phyloP scores from a whole-genome alignment of 2,888 invertebrate species.

The Pheosia tremula region DNA sequence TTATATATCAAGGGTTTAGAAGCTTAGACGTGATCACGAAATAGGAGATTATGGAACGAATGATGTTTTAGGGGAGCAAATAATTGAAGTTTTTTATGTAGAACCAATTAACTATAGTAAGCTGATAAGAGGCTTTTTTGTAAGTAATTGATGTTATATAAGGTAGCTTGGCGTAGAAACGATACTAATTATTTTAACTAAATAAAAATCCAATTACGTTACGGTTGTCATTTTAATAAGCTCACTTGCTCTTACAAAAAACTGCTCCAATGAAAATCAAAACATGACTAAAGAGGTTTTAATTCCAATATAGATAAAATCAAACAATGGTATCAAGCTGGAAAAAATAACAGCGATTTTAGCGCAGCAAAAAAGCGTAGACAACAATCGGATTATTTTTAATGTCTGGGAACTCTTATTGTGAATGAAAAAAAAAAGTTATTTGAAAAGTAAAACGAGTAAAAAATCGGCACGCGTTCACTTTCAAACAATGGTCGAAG shows the following conservation, averaged over 20 bases:
- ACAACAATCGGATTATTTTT: slow-evolving; percentile 44
- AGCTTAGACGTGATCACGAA: slow-evolving; percentile 30
- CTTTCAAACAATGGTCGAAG: slow-evolving; percentile 69
- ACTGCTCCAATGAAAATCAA: slow-evolving; percentile 12
- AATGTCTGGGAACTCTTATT: slow-evolving; percentile 41
- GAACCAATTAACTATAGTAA: background rate
- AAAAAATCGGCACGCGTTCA: slow-evolving; percentile 55
- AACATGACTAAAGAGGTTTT: slow-evolving; percentile 16
- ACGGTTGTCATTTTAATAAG: slow-evolving; percentile 3
- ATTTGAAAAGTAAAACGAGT: slow-evolving; percentile 43
- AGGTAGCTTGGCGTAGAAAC: background rate
- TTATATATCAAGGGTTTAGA: slow-evolving; percentile 47
- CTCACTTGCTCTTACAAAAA: slow-evolving; percentile 14
- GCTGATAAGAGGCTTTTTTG: background rate
- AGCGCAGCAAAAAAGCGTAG: slow-evolving; percentile 28
- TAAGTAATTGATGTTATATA: background rate
- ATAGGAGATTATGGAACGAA: slow-evolving; percentile 28
- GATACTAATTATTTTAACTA: background rate
- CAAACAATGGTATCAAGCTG: slow-evolving; percentile 25
- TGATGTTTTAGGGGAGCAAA: slow-evolving; percentile 20
- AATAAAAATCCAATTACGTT: background rate
- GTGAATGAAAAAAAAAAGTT: slow-evolving; percentile 34
- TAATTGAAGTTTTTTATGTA: slow-evolving; percentile 15
- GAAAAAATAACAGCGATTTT: slow-evolving; percentile 20
- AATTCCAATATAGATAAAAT: slow-evolving; percentile 27